A percentile compares a stretch with the other conserved stretches of the same genome.
phyloP scores from a whole-genome alignment of 2,888 invertebrate species.

The Pyrgus malvae region DNA sequence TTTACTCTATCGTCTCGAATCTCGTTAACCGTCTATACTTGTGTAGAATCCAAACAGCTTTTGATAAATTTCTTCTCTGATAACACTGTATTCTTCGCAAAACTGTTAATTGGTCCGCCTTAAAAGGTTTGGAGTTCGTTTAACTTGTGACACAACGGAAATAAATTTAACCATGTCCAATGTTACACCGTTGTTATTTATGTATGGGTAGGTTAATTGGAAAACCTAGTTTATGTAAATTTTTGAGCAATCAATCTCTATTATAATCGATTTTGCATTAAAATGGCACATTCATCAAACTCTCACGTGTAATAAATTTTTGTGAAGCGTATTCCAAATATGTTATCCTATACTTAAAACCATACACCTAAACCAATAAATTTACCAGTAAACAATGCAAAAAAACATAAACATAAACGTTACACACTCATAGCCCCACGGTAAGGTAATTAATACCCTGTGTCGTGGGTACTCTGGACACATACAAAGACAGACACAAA shows the following conservation, averaged over 20 bases:
- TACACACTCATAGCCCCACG: too few relatives aligned
- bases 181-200: not conserved
- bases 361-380: too few relatives aligned
- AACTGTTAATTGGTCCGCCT: slow-evolving; percentile 19
- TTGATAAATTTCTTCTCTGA: slow-evolving; percentile 23
- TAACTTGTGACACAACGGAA: slow-evolving; percentile 1
- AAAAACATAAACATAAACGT: too few relatives aligned
- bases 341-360: too few relatives aligned
- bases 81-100: not conserved
- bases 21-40: slow-evolving; percentile 29
- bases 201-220: slow-evolving; percentile 14
- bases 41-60: slow-evolving; percentile 37
- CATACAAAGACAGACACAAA: too few relatives aligned
- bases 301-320: not conserved
- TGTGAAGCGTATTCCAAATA: too few relatives aligned
- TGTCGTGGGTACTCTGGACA: too few relatives aligned
- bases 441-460: too few relatives aligned
- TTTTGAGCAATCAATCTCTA: slow-evolving; percentile 33
- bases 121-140: slow-evolving; percentile 17
- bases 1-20: slow-evolving; percentile 51
- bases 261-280: slow-evolving; percentile 10
- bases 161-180: slow-evolving; percentile 8
- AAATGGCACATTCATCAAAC: slow-evolving; percentile 9
- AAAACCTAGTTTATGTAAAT: slow-evolving; percentile 25
- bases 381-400: too few relatives aligned